These are phyloP conservation scores for Lutraria lutraria DNA, from an alignment of 2,888 invertebrate species.

Conservation along the genomic window DNA sequence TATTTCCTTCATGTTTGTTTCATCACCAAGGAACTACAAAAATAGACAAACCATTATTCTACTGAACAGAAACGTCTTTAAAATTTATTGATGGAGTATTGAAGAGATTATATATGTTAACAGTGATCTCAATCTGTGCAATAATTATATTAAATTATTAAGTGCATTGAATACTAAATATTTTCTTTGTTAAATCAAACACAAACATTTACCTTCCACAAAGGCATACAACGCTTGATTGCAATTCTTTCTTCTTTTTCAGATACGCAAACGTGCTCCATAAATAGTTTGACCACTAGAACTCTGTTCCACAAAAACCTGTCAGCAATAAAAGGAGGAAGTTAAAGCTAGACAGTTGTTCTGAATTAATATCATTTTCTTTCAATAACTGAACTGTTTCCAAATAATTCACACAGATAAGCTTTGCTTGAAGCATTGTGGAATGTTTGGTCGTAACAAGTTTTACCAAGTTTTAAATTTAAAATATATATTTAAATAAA, in stretches of 20 bases:
- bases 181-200: neutral
- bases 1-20: constrained; percentile 73
- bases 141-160: too few species aligned
- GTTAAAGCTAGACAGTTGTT: too few species aligned
- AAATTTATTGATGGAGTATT: neutral
- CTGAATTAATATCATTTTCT: too few species aligned
- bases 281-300: constrained; percentile 77
- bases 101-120: neutral
- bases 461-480: too few species aligned
- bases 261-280: constrained; percentile 78
- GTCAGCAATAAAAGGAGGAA: neutral
- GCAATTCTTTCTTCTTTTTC: constrained; percentile 63
- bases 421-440: too few species aligned
- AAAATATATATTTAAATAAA: too few species aligned
- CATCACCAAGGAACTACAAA: constrained; percentile 75
- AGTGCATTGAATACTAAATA: neutral
- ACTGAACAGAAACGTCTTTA: neutral
- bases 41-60: neutral
- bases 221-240: constrained; percentile 72
- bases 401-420: too few species aligned
- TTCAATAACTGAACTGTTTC: too few species aligned
- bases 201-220: constrained; percentile 74
- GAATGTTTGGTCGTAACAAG: too few species aligned
- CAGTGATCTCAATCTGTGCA: neutral
- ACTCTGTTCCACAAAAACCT: constrained; percentile 79